Conservation (phyloP, 2,797 vertebrate genomes). For the Chaunax sp. region DNA sequence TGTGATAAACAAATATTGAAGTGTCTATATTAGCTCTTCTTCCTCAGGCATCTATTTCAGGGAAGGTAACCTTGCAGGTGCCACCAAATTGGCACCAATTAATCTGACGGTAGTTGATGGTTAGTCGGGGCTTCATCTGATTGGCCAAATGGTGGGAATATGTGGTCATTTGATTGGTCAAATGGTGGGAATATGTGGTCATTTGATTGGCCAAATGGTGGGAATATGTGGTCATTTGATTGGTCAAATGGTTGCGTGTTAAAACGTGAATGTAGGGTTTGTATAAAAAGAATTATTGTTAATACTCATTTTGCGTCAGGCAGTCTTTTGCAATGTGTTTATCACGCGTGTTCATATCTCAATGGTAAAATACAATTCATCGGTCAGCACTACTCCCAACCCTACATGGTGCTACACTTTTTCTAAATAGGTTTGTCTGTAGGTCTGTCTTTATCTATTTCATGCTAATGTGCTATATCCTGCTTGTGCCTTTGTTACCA, state of each 20-base stretch:
- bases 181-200: too few relatives aligned
- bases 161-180: too few relatives aligned
- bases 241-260: neutral
- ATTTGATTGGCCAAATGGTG: too few relatives aligned
- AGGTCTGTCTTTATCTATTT: slow-evolving; percentile 31
- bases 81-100: neutral
- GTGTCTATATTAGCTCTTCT: too few relatives aligned
- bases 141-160: too few relatives aligned
- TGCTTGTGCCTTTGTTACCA: slow-evolving; percentile 64
- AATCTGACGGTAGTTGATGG: too few relatives aligned
- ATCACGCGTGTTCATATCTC: neutral
- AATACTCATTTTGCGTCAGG: too few relatives aligned
- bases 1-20: too few relatives aligned
- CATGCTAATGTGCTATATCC: slow-evolving; percentile 45
- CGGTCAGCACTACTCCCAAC: neutral
- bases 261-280: neutral
- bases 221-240: too few relatives aligned
- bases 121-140: too few relatives aligned
- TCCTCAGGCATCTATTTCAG: too few relatives aligned
- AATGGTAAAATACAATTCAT: neutral
- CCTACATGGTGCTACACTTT: neutral
- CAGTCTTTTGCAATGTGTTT: neutral
- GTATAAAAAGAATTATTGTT: neutral
- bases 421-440: slow-evolving; percentile 4
- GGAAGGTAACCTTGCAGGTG: too few relatives aligned